Evolutionary conservation across 1,140 invertebrate species (phyloP), one percentile per base, ranked within the genome.

Genomic region (Macrobrachium rosenbergii): DNA sequence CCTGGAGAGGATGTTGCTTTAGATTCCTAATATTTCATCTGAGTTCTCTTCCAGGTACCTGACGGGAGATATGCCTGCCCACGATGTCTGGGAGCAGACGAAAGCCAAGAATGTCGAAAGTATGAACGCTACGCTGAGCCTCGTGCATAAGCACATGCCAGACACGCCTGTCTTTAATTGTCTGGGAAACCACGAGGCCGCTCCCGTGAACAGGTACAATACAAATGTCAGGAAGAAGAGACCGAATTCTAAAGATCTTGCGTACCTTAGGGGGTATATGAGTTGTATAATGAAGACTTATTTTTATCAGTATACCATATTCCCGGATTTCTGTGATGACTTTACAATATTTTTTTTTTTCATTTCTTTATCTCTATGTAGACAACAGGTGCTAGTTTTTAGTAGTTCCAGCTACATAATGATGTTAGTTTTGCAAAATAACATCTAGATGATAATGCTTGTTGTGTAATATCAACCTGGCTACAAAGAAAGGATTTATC

Each of bases 111-210:
- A 97, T 87, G 92, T 93, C 1, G 91, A 93, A 11, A 93, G 94
- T 83, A 93, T 97, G 17, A 91, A 91, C 12, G 92, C 94, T 82
- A 92, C 94, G 23, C 93, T 93, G 59, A 88, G 92, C 8, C 92
- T 94, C 82, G 92, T 97, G 28, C 92, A 93, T 16, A 90, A 93
- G 60, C 93, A 93, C 45, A 95, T 97, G 88, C 93, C 93, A 0
- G 92, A 94, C 72, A 94, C 93, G 28, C 92, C 93, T 0, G 93
- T 98, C 2, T 95, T 94, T 91, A 94, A 95, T 12, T 93, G 95
- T 76, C 92, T 98, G 63, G 97, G 97, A 69, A 98, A 98, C 91
- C 97, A 98, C 90, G 97, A 98, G 92, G 93, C 96, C 58, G 94
- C 96, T 92, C 97, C 97, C 5, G 93, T 96, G 8, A 97, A 98